Evolutionary conservation across 2,797 vertebrate species (phyloP).

Genomic region (Enteromius afrohamiltoni): DNA sequence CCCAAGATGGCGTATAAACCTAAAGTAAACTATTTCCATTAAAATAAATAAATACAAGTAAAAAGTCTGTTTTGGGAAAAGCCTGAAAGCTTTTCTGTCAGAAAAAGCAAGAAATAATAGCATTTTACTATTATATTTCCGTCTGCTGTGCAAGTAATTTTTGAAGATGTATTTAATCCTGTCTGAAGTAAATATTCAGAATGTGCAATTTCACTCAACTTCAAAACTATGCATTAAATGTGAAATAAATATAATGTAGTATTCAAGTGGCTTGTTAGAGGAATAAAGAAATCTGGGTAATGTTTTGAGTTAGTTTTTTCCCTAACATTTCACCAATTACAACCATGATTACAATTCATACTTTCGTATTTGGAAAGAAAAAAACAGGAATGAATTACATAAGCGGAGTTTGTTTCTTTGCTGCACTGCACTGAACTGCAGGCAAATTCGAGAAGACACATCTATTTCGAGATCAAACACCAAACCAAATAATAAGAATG

Average conservation of each 20-base stretch:
- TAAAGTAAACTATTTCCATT: not conserved
- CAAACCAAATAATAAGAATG: constrained; percentile 70
- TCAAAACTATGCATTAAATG: not conserved
- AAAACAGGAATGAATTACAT: constrained; percentile 39
- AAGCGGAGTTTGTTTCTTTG: constrained; percentile 35
- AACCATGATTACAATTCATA: constrained; percentile 1
- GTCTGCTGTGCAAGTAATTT: not conserved
- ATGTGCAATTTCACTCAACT: not conserved
- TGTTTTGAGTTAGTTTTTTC: not conserved
- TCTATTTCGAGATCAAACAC: constrained; percentile 77
- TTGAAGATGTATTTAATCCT: not conserved
- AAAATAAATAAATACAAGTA: not conserved
- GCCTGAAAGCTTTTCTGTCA: constrained; percentile 1
- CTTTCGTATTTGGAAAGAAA: constrained; percentile 34
- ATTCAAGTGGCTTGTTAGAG: not conserved
- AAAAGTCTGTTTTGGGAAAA: not conserved
- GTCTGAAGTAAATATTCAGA: not conserved
- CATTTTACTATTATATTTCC: not conserved
- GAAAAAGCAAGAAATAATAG: not conserved
- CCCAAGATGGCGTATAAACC: not conserved
- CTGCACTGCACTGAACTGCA: constrained; percentile 39
- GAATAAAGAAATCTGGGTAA: not conserved
- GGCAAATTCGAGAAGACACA: constrained; percentile 72
- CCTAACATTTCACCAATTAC: constrained; percentile 31
- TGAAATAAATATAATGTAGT: not conserved